phyloP scores from a whole-genome alignment of 2,888 invertebrate species.

The Lepidochitona cinerea region DNA sequence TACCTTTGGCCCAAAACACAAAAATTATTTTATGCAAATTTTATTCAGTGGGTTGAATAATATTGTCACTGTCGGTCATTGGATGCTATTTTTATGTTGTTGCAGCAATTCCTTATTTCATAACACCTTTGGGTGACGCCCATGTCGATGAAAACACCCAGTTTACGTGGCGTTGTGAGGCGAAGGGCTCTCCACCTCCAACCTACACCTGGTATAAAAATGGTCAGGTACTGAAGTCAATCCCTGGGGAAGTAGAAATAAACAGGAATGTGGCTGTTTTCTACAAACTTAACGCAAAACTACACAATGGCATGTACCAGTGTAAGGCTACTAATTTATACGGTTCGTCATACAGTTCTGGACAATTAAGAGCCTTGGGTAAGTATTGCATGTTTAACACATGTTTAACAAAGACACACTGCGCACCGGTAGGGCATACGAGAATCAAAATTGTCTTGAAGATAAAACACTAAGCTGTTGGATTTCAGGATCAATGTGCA shows the following conservation, averaged over 20 bases:
- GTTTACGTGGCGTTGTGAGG: conserved; percentile 63
- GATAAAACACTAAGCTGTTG: too few relatives aligned
- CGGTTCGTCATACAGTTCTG: conserved; percentile 88
- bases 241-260: conserved; percentile 22
- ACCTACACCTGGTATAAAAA: conserved; percentile 61
- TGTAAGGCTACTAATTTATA: conserved; percentile 85
- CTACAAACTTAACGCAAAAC: conserved; percentile 32
- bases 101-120: conserved; percentile 62
- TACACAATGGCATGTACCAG: conserved; percentile 95
- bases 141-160: conserved; percentile 56
- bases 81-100: too few relatives aligned
- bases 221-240: conserved; percentile 27
- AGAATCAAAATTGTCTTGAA: too few relatives aligned
- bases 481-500: too few relatives aligned
- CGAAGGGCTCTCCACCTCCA: conserved; percentile 52
- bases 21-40: too few relatives aligned
- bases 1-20: too few relatives aligned
- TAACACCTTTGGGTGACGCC: conserved; percentile 55
- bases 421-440: too few relatives aligned
- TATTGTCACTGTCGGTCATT: too few relatives aligned
- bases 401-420: too few relatives aligned
- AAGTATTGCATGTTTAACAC: too few relatives aligned
- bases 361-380: conserved; percentile 89
- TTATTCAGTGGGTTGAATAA: too few relatives aligned
- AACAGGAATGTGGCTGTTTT: conserved; percentile 45